phyloP scores from a whole-genome alignment of 2,797 vertebrate species.

The Coccyzus lansbergi region DNA sequence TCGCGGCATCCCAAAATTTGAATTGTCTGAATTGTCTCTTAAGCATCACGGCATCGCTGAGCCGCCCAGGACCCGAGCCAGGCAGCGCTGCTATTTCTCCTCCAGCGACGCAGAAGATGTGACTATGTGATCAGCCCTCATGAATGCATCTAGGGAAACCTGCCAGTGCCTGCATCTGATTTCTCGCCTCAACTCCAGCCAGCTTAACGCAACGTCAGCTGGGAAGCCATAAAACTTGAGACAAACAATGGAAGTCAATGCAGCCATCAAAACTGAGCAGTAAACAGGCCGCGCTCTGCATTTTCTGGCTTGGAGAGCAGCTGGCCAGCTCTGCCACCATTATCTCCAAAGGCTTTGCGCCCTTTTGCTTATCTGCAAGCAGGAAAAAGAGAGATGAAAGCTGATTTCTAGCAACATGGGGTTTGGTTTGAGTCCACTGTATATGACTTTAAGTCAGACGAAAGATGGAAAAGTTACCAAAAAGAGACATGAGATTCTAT shows the following conservation, averaged over 20 bases:
- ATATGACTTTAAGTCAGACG: background rate
- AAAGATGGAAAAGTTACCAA: background rate
- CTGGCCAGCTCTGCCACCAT: background rate
- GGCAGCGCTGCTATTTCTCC: background rate
- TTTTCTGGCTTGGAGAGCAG: constrained; percentile 1
- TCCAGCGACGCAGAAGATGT: background rate
- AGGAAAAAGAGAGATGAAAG: background rate
- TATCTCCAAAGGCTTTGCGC: background rate
- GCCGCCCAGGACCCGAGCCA: accelerated
- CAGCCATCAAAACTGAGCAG: background rate
- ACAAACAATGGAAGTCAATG: constrained; percentile 15
- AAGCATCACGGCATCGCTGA: background rate
- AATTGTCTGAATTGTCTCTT: background rate
- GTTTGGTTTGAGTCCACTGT: background rate
- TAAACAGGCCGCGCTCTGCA: constrained; percentile 4
- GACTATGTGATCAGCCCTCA: background rate
- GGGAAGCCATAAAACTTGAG: constrained; percentile 27
- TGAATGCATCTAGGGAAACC: background rate
- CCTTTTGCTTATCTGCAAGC: background rate
- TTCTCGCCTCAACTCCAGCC: constrained; percentile 29
- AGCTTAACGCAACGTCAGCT: constrained; percentile 32
- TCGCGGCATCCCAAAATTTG: too few species aligned
- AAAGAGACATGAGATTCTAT: background rate
- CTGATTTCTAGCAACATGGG: background rate
- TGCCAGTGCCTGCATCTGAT: constrained; percentile 47